Percentiles rank a stretch among this genome's conserved stretches.
Evolutionary conservation across 2,888 invertebrate genomes (phyloP).

Genomic region (Gerris lacustris): DNA sequence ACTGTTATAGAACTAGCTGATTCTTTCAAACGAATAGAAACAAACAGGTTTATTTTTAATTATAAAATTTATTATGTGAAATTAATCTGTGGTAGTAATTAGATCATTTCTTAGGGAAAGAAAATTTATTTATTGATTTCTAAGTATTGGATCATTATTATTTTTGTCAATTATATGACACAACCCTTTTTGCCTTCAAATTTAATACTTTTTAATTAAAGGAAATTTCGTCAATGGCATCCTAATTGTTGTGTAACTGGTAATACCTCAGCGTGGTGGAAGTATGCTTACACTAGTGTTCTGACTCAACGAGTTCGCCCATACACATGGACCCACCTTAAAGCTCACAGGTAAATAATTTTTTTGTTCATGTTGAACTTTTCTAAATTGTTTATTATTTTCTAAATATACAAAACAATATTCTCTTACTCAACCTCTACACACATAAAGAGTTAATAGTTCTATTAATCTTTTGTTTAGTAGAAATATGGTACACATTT

Average conservation of each 20-base stretch:
- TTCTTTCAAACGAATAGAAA: slow-evolving; percentile 45
- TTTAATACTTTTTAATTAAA: slow-evolving; percentile 27
- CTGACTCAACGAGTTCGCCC: slow-evolving; percentile 59
- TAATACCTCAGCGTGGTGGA: slow-evolving; percentile 59
- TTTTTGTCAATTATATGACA: slow-evolving; percentile 3
- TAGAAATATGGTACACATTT: no score
- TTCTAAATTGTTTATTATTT: no score
- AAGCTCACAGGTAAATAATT: slow-evolving; percentile 45
- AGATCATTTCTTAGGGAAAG: slow-evolving; percentile 1
- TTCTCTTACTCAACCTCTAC: no score
- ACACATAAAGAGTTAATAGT: no score
- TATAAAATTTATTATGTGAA: not conserved
- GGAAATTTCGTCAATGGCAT: slow-evolving; percentile 51
- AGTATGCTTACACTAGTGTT: slow-evolving; percentile 56
- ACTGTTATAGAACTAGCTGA: slow-evolving; percentile 36
- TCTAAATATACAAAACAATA: no score
- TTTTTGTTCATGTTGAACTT: no score
- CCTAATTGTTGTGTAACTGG: slow-evolving; percentile 47
- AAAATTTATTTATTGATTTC: not conserved
- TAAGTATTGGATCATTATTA: slow-evolving; percentile 14
- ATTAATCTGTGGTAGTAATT: slow-evolving; percentile 27
- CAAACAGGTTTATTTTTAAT: slow-evolving; percentile 45
- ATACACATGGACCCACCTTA: slow-evolving; percentile 59
- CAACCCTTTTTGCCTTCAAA: no score
- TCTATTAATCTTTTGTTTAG: no score